phyloP scores from a whole-genome alignment of 2,888 invertebrate species.

The Ophion costatus region DNA sequence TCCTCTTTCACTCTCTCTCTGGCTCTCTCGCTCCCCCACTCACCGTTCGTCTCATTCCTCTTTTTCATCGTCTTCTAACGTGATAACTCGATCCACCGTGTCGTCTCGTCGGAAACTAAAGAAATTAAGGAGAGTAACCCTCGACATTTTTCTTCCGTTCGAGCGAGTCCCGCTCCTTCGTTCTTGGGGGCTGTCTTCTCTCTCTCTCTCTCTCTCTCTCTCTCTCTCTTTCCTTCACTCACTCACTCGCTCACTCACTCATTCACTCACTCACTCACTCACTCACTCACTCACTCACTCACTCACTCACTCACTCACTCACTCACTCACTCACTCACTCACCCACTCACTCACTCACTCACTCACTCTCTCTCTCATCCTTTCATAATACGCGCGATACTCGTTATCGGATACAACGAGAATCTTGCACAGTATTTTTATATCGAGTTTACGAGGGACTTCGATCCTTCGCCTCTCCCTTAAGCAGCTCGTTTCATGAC shows the following conservation, averaged over 20 bases:
- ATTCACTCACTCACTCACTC: neutral
- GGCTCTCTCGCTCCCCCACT: slow-evolving; percentile 48
- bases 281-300: slow-evolving; percentile 44
- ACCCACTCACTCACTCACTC: slow-evolving; percentile 52
- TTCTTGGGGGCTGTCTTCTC: slow-evolving; percentile 59
- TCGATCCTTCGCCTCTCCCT: slow-evolving; percentile 7
- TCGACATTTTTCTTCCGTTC: slow-evolving; percentile 70
- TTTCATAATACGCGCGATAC: neutral
- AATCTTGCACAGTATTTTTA: slow-evolving; percentile 30
- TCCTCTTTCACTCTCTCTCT: slow-evolving; percentile 28
- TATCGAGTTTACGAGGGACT: slow-evolving; percentile 27
- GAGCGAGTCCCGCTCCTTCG: slow-evolving; percentile 57
- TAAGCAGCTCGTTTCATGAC: slow-evolving; percentile 25
- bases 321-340: slow-evolving; percentile 56
- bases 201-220: slow-evolving; percentile 20
- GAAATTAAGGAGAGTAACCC: slow-evolving; percentile 76
- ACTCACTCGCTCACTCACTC: neutral
- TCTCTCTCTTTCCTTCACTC: slow-evolving; percentile 7
- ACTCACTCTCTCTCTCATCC: neutral
- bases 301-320: slow-evolving; percentile 48
- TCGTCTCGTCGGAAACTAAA: slow-evolving; percentile 70
- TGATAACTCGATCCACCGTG: slow-evolving; percentile 79
- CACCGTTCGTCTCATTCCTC: slow-evolving; percentile 38
- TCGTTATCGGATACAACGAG: slow-evolving; percentile 5
- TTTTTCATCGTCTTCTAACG: slow-evolving; percentile 49